Evolutionary conservation across 1,140 invertebrate genomes (phyloP).

Genomic region (Mycetomoellerius zeteki): DNA sequence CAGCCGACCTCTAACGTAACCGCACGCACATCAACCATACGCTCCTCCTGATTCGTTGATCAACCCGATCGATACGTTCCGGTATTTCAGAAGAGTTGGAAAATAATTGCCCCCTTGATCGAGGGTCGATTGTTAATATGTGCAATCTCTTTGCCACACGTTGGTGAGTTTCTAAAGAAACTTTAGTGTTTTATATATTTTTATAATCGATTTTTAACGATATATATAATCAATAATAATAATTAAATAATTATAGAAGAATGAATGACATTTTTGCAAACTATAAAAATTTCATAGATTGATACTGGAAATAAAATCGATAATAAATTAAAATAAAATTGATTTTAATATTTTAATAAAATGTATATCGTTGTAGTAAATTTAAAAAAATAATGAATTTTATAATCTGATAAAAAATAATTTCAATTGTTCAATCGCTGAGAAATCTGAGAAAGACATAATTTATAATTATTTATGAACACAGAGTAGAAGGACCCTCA

Average conservation of each 20-base stretch:
- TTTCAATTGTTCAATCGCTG: neutral
- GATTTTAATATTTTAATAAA: neutral
- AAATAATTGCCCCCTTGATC: slow-evolving; percentile 56
- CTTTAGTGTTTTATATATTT: neutral
- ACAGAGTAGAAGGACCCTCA: slow-evolving; percentile 79
- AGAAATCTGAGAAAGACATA: neutral
- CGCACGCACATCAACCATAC: slow-evolving; percentile 75
- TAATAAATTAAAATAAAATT: no score
- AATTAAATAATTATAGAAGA: slow-evolving; percentile 28
- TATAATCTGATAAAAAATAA: neutral
- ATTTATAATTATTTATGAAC: slow-evolving; percentile 14
- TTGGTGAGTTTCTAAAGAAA: neutral
- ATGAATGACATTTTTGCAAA: neutral
- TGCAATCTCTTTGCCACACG: slow-evolving; percentile 25
- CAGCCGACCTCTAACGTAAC: slow-evolving; percentile 59
- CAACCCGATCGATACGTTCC: slow-evolving; percentile 78
- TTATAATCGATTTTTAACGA: slow-evolving; percentile 12
- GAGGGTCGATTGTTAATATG: slow-evolving; percentile 45
- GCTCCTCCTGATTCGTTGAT: slow-evolving; percentile 80
- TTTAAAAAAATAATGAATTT: slow-evolving; percentile 1
- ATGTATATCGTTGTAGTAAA: neutral
- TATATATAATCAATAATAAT: slow-evolving; percentile 5
- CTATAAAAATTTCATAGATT: no score
- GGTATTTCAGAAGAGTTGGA: slow-evolving; percentile 66
- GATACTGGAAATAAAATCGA: no score